Conservation (phyloP, 2,797 vertebrate genomes). For the Chloroceryle inda region DNA sequence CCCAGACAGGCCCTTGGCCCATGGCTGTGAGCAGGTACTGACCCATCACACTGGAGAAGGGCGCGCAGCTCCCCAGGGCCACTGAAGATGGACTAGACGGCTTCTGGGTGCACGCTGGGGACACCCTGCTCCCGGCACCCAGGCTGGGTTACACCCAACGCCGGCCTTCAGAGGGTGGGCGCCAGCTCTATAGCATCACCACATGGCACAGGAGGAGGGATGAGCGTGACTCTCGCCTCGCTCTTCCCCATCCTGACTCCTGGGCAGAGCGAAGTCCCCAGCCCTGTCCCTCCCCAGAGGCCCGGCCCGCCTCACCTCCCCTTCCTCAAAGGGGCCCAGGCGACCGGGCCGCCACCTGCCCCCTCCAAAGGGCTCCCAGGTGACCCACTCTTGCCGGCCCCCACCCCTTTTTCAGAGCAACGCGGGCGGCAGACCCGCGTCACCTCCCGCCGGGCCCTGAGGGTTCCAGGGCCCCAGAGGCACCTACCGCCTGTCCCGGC, state of each 20-base stretch:
- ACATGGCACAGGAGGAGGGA: rapidly evolving
- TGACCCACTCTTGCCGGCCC: too few relatives aligned
- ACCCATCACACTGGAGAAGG: rapidly evolving
- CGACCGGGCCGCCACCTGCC: too few relatives aligned
- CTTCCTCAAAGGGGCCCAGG: neutral
- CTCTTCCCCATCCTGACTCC: neutral
- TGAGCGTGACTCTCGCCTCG: rapidly evolving
- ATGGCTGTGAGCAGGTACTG: rapidly evolving
- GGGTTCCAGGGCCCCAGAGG: too few relatives aligned
- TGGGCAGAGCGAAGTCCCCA: rapidly evolving
- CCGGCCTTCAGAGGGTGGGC: neutral
- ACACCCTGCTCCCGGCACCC: neutral
- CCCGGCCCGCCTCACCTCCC: neutral
- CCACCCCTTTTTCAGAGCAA: too few relatives aligned
- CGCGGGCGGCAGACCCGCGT: too few relatives aligned
- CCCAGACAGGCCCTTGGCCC: rapidly evolving
- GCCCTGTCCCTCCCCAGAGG: too few relatives aligned
- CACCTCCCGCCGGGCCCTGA: too few relatives aligned
- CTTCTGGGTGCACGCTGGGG: rapidly evolving
- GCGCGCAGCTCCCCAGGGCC: neutral
- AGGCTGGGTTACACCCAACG: rapidly evolving
- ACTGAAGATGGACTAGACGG: neutral
- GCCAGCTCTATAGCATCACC: rapidly evolving
- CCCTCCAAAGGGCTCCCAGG: too few relatives aligned
- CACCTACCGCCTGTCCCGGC: too few relatives aligned